phyloP scores from a whole-genome alignment of 2,888 invertebrate species.

The Mythimna vitellina region DNA sequence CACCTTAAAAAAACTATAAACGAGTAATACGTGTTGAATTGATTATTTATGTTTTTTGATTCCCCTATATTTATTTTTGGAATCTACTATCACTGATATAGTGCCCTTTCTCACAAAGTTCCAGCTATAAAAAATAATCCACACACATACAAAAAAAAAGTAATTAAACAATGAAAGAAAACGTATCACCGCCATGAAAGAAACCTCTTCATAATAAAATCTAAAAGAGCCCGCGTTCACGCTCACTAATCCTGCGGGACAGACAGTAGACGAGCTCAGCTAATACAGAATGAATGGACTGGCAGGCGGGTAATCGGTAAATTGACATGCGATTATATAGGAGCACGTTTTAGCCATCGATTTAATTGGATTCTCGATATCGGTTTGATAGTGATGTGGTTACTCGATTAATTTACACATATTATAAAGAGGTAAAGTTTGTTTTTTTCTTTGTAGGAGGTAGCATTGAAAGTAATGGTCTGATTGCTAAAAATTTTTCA shows the following conservation, averaged over 20 bases:
- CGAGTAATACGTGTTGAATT: too few species aligned
- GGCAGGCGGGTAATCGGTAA: conserved; percentile 20
- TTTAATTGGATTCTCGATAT: conserved; percentile 9
- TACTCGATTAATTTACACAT: not conserved
- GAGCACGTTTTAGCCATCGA: conserved; percentile 27
- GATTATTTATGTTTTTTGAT: too few species aligned
- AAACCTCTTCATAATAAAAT: conserved; percentile 21
- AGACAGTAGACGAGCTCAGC: conserved; percentile 16
- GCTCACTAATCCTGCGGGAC: conserved; percentile 30
- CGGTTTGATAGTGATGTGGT: not conserved
- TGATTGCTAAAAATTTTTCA: too few species aligned
- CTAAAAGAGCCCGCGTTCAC: conserved; percentile 8
- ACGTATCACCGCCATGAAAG: conserved; percentile 18
- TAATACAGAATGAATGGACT: conserved; percentile 33
- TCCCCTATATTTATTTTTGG: too few species aligned
- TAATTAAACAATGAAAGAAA: conserved; percentile 31
- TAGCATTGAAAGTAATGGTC: too few species aligned
- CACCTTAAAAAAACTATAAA: too few species aligned
- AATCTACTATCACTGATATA: not conserved
- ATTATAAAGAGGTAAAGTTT: too few species aligned
- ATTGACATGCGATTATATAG: conserved; percentile 45
- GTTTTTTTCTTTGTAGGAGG: too few species aligned
- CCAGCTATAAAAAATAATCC: not conserved
- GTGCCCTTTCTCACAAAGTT: not conserved
- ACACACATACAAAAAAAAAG: not conserved